phyloP scores from a whole-genome alignment of 2,888 invertebrate species.

The Agonopterix subpropinquella region DNA sequence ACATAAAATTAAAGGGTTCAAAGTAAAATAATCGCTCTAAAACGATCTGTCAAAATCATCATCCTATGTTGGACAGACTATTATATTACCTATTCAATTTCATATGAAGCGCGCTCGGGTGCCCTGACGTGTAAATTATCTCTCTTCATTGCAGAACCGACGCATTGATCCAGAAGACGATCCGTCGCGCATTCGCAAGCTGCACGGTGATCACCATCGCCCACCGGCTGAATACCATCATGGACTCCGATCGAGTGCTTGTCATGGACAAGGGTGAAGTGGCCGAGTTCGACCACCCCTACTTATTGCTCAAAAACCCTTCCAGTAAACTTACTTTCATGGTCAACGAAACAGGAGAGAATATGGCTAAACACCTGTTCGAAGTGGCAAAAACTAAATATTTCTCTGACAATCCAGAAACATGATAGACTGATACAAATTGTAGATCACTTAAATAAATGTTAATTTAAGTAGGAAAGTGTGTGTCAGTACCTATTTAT shows the following conservation, averaged over 20 bases:
- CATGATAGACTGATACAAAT: conserved; percentile 21
- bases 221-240: conserved; percentile 93
- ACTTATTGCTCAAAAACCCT: conserved; percentile 67
- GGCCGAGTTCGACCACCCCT: conserved; percentile 80
- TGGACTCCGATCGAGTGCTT: conserved; percentile 90
- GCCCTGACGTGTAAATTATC: no score
- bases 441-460: background rate
- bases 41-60: no score
- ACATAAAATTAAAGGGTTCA: no score
- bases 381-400: conserved; percentile 65
- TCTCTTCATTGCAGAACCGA: conserved; percentile 76
- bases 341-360: conserved; percentile 77
- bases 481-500: background rate
- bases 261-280: conserved; percentile 78
- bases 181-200: conserved; percentile 83
- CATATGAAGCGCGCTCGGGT: no score
- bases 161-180: conserved; percentile 87
- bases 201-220: conserved; percentile 95
- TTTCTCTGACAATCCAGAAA: conserved; percentile 38
- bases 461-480: background rate
- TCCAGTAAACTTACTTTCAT: conserved; percentile 72
- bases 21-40: no score
- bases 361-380: conserved; percentile 63
- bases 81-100: no score
- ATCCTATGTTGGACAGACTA: no score